Evolutionary conservation across 2,888 invertebrate species (phyloP), one percentile per base, ranked within the genome.

Genomic region (Ferdinandea cuprea): DNA sequence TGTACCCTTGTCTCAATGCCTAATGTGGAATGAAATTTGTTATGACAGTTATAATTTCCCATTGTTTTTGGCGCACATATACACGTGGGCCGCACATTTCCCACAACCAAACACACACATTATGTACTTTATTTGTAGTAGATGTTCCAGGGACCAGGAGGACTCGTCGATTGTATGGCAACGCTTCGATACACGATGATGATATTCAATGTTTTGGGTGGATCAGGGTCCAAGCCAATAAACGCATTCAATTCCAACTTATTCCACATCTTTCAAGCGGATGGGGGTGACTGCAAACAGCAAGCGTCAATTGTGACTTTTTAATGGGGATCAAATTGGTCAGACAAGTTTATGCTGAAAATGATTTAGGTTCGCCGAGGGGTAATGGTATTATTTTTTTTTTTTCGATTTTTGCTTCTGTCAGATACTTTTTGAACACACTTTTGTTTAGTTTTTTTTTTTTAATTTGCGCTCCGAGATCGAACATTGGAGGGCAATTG

Each of bases 31-130:
- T 81, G 42, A 71, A 76, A 76, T 71, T 76, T 81, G 81, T 81
- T 81, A 76, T 81, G 81, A 81, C 76, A 81, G 76, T 76, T 81
- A 81, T 71, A 81, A 81, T 76, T 76, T 81, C 48, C 59, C 59
- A 72, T 77, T 76, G 71, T 59, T 81, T 59, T 30, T 30, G 32
- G 40, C 61, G 58, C 65, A 46, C 52, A 42, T 32, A 32, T 17
- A 19, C 48, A 25, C 32, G 48, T 48, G 17, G 37, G 19, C 48
- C 28, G 30, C 15, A 54, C 19, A 5, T 37, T n/a, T 37, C 42
- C 25, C 13, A 32, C 7, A n/a, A n/a, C n/a, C n/a, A n/a, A n/a
- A 8, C 19, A 28, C 15, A 40, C 11, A 11, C 35, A 28, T 19
- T 42, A 32, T 8, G 8, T 25, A 19, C 44, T 21, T 30, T 13